Percentiles rank a stretch among this genome's conserved stretches.
Evolutionary conservation across 2,797 vertebrate genomes (phyloP).

Genomic region (Pseudochromis fuscus): DNA sequence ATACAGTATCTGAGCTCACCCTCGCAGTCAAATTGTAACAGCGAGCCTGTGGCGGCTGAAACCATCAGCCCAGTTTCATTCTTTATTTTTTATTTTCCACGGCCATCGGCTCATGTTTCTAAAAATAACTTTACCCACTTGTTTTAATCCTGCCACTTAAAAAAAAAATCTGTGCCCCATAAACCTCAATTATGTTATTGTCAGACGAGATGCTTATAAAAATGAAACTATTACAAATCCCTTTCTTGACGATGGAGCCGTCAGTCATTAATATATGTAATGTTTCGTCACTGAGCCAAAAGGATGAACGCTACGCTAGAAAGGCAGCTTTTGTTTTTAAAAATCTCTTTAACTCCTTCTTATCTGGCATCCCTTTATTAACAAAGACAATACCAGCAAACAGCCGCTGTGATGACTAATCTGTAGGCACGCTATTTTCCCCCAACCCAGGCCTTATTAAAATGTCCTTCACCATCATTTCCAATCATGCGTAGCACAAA

Average conservation of each 20-base stretch:
- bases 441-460: conserved; percentile 43
- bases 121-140: conserved; percentile 56
- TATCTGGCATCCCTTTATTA: not conserved
- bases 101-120: conserved; percentile 58
- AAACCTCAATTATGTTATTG: conserved; percentile 75
- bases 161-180: conserved; percentile 67
- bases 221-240: no score
- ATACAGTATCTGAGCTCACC: conserved; percentile 39
- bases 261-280: not conserved
- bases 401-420: conserved; percentile 26
- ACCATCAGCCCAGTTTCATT: conserved; percentile 59
- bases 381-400: conserved; percentile 11
- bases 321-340: not conserved
- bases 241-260: not conserved
- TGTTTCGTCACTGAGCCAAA: not conserved
- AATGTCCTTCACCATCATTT: conserved; percentile 45
- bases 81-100: conserved; percentile 21
- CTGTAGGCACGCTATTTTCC: conserved; percentile 20
- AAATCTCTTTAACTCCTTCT: not conserved
- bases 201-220: conserved; percentile 61
- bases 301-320: not conserved
- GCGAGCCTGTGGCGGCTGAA: conserved; percentile 45
- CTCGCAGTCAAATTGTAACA: conserved; percentile 54
- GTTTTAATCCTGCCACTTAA: conserved; percentile 72
- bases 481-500: conserved; percentile 36